These are phyloP conservation scores for Chamaetylas fuelleborni DNA, from an alignment of 2,113 vertebrate genomes.

Conservation along the genomic window DNA sequence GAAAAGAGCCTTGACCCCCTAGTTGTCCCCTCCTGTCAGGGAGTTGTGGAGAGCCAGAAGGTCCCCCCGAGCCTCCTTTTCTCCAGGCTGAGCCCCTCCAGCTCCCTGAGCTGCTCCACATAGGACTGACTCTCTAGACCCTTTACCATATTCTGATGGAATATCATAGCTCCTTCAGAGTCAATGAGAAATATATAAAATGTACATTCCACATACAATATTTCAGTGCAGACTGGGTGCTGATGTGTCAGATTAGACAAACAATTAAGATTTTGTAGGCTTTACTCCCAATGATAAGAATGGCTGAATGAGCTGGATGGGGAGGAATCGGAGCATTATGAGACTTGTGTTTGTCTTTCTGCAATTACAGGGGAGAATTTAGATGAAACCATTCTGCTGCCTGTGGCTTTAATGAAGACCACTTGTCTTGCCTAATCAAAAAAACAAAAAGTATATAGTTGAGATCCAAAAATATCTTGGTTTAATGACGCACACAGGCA, in stretches of 20 bases:
- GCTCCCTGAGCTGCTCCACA: neutral
- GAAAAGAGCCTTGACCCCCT: neutral
- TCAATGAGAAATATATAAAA: neutral
- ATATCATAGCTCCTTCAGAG: neutral
- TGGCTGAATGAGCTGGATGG: neutral
- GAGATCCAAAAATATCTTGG: conserved; percentile 40
- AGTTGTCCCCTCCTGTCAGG: neutral
- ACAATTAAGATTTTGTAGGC: neutral
- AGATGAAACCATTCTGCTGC: neutral
- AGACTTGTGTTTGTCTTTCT: conserved; percentile 3
- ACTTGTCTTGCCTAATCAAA: conserved; percentile 49
- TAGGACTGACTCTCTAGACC: neutral
- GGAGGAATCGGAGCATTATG: neutral
- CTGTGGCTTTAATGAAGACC: conserved; percentile 52
- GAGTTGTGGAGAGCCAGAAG: neutral
- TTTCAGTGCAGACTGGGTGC: neutral
- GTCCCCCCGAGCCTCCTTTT: neutral
- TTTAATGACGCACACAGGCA: conserved; percentile 39
- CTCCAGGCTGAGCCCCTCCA: neutral
- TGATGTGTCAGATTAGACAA: neutral
- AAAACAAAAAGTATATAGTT: conserved; percentile 14
- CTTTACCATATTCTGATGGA: neutral
- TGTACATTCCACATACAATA: neutral
- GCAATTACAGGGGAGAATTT: conserved; percentile 15
- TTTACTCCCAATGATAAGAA: neutral